These are phyloP conservation scores for Chauna torquata DNA, from an alignment of 2,113 vertebrate genomes.

Conservation along the genomic window DNA sequence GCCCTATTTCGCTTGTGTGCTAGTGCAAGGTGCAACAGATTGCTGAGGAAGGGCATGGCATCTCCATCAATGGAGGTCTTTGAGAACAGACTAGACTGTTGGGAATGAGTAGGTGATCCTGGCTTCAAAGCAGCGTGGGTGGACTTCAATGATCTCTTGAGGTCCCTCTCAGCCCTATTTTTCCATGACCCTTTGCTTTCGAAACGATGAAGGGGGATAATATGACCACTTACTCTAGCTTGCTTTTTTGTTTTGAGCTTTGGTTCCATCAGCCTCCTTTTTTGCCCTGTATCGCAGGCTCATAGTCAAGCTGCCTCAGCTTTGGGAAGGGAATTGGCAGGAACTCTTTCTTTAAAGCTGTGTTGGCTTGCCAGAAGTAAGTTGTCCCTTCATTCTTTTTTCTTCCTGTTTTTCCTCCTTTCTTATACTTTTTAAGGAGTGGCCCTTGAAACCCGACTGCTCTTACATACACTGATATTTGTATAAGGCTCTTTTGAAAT, in stretches of 20 bases:
- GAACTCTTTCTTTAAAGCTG: slow-evolving; percentile 2
- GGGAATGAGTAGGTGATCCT: neutral
- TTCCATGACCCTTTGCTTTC: slow-evolving; percentile 5
- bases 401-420: neutral
- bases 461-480: neutral
- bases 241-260: neutral
- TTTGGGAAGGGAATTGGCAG: slow-evolving; percentile 11
- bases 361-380: slow-evolving; percentile 1
- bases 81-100: neutral
- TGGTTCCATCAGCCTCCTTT: neutral
- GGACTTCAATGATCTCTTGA: neutral
- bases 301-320: neutral
- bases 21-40: neutral
- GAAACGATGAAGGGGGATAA: neutral
- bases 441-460: slow-evolving; percentile 1
- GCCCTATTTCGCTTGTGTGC: neutral
- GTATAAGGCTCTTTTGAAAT: neutral
- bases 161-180: slow-evolving; percentile 3
- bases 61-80: slow-evolving; percentile 9
- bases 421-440: neutral
- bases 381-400: neutral
- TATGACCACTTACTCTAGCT: neutral
- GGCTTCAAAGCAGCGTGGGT: neutral
- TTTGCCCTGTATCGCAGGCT: neutral
- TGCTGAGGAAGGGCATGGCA: neutral